Base-by-base conservation (phyloP, 2,113 vertebrate species). In the Mesocricetus auratus region DNA sequence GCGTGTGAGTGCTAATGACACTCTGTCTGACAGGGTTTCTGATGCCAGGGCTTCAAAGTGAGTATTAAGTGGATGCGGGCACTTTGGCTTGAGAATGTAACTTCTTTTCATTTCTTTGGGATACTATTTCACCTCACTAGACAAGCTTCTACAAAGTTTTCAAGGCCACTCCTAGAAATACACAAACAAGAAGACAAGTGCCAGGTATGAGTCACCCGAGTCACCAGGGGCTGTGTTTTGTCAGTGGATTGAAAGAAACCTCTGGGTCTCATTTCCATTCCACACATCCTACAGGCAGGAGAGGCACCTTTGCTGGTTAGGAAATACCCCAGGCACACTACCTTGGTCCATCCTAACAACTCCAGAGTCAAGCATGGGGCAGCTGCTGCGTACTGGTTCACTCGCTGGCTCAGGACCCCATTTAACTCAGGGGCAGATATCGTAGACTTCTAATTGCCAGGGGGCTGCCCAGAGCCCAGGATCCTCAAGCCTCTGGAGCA, bases 121-220 rank as follows among this genome's bases (percentile, higher is more conserved):
- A 75, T 58, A 89, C 26, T 74, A 50, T 93, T 96, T 97, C 60
- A 74, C 87, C 66, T 96, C 6, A 73, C 17, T 86, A 91, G 83
- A 93, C 73, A 87, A 94, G 93, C 93, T 94, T 91, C 86, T 86
- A 69, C 42, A 47, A 87, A 42, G 90, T 90, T 83, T 82, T 89
- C 86, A 91, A 95, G 91, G 81, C 69, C 81, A 90, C 71, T 94
- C 78, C 60, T 89, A 93, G 96, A 93, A 89, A 92, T 0, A 92
- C 60, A 97, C 83, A 89, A 60, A 90, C 4, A 68, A 68, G 81
- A 79, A 88, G 91, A 64, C 66, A 73, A 74, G 86, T 83, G 82
- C 66, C 93, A 79, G 71, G 36, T 12, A 45, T 94, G 94, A 93
- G 42, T 91, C 89, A 47, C 86, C 16, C 36, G 56, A 95, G 94